Percentiles rank a stretch among this genome's conserved stretches.
Evolutionary conservation across 2,797 vertebrate genomes (phyloP).

Genomic region (Rachycentron canadum): DNA sequence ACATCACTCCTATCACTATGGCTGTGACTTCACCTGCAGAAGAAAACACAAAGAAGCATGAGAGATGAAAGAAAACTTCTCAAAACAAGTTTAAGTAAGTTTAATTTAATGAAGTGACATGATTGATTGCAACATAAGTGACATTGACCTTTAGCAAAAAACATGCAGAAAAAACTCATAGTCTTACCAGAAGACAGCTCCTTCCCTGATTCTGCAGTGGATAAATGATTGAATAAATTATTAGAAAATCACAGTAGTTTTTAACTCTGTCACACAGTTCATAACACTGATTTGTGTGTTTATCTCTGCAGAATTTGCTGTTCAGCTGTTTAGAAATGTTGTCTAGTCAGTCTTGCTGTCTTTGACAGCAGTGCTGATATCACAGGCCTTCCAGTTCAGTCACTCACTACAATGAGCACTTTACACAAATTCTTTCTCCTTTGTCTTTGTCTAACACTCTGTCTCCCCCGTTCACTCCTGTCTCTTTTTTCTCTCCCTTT

Average conservation of each 20-base stretch:
- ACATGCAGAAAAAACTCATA: background rate
- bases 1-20: constrained; percentile 84
- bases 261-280: constrained; percentile 3
- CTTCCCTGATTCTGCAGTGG: constrained; percentile 74
- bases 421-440: constrained; percentile 75
- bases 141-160: background rate
- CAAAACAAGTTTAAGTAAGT: background rate
- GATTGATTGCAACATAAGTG: background rate
- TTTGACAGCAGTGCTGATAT: constrained; percentile 59
- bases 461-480: constrained; percentile 57
- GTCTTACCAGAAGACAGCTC: constrained; percentile 82
- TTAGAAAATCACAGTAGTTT: background rate
- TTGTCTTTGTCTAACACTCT: constrained; percentile 70
- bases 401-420: constrained; percentile 76
- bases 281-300: constrained; percentile 11
- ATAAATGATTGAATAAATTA: constrained; percentile 29
- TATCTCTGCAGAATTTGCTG: constrained; percentile 40
- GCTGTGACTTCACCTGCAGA: constrained; percentile 85
- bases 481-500: constrained; percentile 56
- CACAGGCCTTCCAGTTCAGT: constrained; percentile 71
- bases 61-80: background rate
- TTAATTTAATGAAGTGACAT: background rate
- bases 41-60: background rate
- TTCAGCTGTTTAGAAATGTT: constrained; percentile 27
- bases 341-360: constrained; percentile 17